Evolutionary conservation across 2,888 invertebrate genomes (phyloP).

Genomic region (Dinocampus coccinellae): DNA sequence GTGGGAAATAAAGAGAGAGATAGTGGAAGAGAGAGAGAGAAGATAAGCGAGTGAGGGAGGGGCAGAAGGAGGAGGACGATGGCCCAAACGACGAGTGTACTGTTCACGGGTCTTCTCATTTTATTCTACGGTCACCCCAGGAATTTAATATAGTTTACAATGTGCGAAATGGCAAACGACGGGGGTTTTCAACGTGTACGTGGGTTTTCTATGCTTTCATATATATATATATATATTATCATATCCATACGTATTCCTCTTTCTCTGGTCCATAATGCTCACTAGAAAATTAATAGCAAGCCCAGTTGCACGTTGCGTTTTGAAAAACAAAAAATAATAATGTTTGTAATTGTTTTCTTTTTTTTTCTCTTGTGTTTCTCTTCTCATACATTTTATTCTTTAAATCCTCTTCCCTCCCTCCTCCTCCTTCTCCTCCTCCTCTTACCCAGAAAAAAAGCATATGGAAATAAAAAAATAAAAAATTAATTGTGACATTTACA

Average conservation of each 20-base stretch:
- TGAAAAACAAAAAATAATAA: constrained; percentile 2
- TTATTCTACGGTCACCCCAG: constrained; percentile 45
- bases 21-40: too few species aligned
- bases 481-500: too few species aligned
- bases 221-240: neutral
- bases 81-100: constrained; percentile 10
- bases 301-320: constrained; percentile 30
- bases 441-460: constrained; percentile 7
- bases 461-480: constrained; percentile 36
- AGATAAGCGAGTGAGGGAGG: too few species aligned
- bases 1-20: too few species aligned
- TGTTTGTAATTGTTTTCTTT: constrained; percentile 7
- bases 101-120: constrained; percentile 34
- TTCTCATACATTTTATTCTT: too few species aligned
- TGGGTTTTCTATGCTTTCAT: constrained; percentile 31
- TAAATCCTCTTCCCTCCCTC: too few species aligned
- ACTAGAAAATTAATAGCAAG: constrained; percentile 45
- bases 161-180: constrained; percentile 42
- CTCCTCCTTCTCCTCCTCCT: too few species aligned
- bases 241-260: constrained; percentile 13
- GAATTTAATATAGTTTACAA: constrained; percentile 53
- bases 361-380: constrained; percentile 16
- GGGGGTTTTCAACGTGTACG: constrained; percentile 40
- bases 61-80: too few species aligned
- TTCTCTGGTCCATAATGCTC: constrained; percentile 28